Evolutionary conservation across 92 coral and sea anemone species (phyloP), one percentile per base, ranked within the genome.

Genomic region (Actinernus sp.): DNA sequence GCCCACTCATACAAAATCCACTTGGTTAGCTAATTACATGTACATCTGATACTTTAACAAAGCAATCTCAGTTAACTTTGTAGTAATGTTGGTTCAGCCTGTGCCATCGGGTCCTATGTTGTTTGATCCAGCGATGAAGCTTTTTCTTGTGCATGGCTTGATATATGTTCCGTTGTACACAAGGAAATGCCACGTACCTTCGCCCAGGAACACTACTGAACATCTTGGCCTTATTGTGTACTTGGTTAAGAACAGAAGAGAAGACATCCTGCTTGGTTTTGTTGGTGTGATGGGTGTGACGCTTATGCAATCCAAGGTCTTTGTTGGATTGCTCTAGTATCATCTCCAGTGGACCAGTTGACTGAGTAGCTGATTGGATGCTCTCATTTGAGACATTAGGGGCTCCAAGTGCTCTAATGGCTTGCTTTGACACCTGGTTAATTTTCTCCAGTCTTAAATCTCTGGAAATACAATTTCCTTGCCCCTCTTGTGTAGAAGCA

Each of bases 401-500:
- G 40, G 61, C 63, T 24, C 85, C 85, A 14, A 78, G 45, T 22
- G 78, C 69, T 14, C 85, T 6, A 39, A 78, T 67, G 26, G 49
- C 55, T 57, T 78, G 57, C 61, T 78, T 78, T 46, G 85, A 57
- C 19, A 78, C 67, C 29, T 68, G 60, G 54, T 66, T 78, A 34
- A 78, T 58, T 56, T 78, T 58, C 29, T 22, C 67, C 50, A 69
- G 17, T 47, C 64, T 27, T 28, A 69, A 49, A 51, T 78, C 86
- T 51, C 79, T 58, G 17, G 86, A 78, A 13, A 78, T 78, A 55
- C 86, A 69, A 25, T 78, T 68, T 24, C 78, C 86, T 52, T 14
- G 18, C 18, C 79, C 79, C 43, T 17, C 59, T 55, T 69, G 58
- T 20, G 29, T 26, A 16, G 71, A 52, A 29, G 78, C 62, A 69